phyloP scores from a whole-genome alignment of 2,113 vertebrate species.

The Lamprologus ornatipinnis region DNA sequence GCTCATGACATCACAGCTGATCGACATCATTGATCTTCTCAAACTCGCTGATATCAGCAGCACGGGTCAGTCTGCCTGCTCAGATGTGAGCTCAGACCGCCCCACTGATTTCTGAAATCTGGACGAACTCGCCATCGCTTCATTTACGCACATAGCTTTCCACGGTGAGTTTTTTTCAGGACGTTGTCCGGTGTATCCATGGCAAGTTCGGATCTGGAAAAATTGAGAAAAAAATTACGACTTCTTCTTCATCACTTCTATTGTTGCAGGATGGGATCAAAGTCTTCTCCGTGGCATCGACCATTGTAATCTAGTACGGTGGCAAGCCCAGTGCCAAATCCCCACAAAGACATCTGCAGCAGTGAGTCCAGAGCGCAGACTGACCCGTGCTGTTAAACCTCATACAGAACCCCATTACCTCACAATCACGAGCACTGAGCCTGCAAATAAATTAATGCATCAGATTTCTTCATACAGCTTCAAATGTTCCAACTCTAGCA shows the following conservation, averaged over 20 bases:
- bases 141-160: background rate
- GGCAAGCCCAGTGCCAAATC: background rate
- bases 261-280: background rate
- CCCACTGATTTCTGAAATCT: background rate
- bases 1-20: background rate
- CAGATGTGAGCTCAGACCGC: background rate
- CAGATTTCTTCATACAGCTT: background rate
- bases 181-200: background rate
- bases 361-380: background rate
- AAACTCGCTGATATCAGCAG: background rate
- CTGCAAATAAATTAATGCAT: background rate
- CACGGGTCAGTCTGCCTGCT: background rate
- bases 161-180: background rate
- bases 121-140: background rate
- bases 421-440: background rate
- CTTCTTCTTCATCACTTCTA: background rate
- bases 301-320: accelerated
- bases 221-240: accelerated
- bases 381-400: background rate
- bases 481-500: background rate
- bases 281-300: background rate
- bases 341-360: background rate
- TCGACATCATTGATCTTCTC: background rate
- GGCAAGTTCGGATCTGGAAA: background rate
- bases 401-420: background rate